Percentiles rank a stretch among this genome's conserved stretches.
Evolutionary conservation across 2,113 vertebrate species (phyloP).

Genomic region (Upupa epops): DNA sequence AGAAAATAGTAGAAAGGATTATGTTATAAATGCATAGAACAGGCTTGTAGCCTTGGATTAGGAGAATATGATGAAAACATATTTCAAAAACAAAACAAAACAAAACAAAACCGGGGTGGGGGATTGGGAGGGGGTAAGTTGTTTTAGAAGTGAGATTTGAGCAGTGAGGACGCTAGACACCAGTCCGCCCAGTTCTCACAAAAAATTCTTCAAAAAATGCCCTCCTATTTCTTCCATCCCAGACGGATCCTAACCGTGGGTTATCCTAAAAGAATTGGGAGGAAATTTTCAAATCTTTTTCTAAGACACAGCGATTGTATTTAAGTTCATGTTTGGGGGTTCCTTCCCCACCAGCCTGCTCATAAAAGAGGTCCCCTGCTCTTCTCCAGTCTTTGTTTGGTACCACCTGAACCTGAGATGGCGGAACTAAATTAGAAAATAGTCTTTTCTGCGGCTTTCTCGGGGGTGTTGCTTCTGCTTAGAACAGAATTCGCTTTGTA

Average conservation of each 20-base stretch:
- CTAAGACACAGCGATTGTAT: background rate
- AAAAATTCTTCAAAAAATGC: background rate
- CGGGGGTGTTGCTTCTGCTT: background rate
- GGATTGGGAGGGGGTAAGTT: background rate
- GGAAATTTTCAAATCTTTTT: background rate
- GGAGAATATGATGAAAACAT: background rate
- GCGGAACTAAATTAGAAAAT: background rate
- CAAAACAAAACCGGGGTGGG: too few relatives aligned
- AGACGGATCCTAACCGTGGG: background rate
- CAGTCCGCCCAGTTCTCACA: background rate
- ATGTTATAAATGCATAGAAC: constrained; percentile 22
- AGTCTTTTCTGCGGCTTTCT: background rate
- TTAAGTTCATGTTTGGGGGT: background rate
- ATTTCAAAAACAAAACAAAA: constrained; percentile 14
- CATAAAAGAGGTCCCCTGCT: background rate
- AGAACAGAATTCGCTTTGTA: background rate
- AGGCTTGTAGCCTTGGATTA: background rate
- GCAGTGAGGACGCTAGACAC: background rate
- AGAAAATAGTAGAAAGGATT: constrained; percentile 56
- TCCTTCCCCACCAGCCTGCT: background rate
- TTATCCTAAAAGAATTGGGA: background rate
- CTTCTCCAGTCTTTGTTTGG: background rate
- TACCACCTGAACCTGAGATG: background rate
- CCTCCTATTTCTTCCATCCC: background rate
- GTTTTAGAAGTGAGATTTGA: background rate